Base-by-base conservation (phyloP, 2,797 vertebrate species). In the Hafferia zeledoni region DNA sequence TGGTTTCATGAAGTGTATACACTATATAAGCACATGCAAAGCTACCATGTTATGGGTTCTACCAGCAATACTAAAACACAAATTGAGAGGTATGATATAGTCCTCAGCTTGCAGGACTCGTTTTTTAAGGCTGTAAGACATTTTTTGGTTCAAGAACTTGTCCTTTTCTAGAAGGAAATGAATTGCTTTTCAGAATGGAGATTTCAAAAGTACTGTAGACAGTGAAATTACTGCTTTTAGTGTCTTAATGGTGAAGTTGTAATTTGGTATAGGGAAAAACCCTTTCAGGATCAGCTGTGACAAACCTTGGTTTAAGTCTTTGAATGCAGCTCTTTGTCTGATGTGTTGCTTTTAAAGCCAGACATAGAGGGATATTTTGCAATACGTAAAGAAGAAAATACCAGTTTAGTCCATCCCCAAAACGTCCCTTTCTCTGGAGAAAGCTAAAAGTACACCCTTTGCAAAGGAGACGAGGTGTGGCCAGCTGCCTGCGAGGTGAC, bases 201-300 rank as follows among this genome's bases (percentile, higher is more conserved):
- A 61, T 61, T 61, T 61, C 59, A 30, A 11, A 90, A 78, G 55
- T 7, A 60, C 20, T 49, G 67, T 56, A 44, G 75, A 72, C 64
- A 52, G 74, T 33, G 30, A 93, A 93, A 93, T 89, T 61, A n/a
- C 87, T 88, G 60, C 69, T 78, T 88, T 76, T 75, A n/a, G 43
- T 57, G 69, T 35, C 61, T 78, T 30, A 71, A 27, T 27, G 20
- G 46, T 76, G 70, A 72, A 83, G 77, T 6, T 90, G 31, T 72
- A 55, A 79, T 80, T 71, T 70, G 43, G 39, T n/a, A 5, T 1
- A 23, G 2, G 13, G 60, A 69, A 33, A 90, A 80, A 56, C n/a
- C 6, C 63, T 85, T 75, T 50, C 64, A 87, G 75, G n/a, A 47
- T 61, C 75, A 68, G 69, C 50, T 37, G 1, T 14, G 44, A n/a